A percentile compares a stretch with the other conserved stretches of the same genome.
Evolutionary conservation across 2,888 invertebrate genomes (phyloP).

Genomic region (Drosophila flavopinicola): DNA sequence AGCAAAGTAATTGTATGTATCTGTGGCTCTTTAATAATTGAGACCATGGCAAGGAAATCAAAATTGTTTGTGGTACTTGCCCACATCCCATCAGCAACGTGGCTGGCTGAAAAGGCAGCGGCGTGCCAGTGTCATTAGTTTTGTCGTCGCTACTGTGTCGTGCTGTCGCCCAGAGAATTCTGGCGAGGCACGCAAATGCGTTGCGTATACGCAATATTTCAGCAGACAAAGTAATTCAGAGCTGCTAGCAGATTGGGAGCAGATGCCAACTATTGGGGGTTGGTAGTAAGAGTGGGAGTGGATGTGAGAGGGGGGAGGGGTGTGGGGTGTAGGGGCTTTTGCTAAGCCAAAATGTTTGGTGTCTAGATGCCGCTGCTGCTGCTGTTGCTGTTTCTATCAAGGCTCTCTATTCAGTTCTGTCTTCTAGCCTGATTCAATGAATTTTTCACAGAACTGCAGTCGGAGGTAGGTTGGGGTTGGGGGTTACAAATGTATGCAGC

Average conservation of each 20-base stretch:
- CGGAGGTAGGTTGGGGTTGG: not conserved
- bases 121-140: constrained; percentile 56
- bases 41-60: constrained; percentile 58
- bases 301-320: not conserved
- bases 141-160: constrained; percentile 49
- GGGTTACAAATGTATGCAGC: constrained; percentile 74
- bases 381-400: constrained; percentile 24
- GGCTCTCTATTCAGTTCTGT: constrained; percentile 23
- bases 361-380: constrained; percentile 24
- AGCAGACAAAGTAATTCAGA: constrained; percentile 62
- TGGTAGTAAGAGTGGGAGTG: not conserved
- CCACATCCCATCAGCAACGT: not conserved
- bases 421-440: constrained; percentile 71
- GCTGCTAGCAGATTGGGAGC: not conserved
- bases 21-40: constrained; percentile 68
- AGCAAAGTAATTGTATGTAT: constrained; percentile 57
- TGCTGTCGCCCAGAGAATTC: constrained; percentile 42
- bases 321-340: not conserved
- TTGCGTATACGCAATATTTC: constrained; percentile 78
- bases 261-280: constrained; percentile 2
- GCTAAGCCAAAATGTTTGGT: constrained; percentile 56
- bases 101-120: constrained; percentile 46
- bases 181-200: constrained; percentile 54
- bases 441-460: constrained; percentile 67
- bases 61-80: constrained; percentile 51